These are phyloP conservation scores for Scytalopus superciliaris DNA, from an alignment of 2,113 vertebrate species.

Conservation along the genomic window DNA sequence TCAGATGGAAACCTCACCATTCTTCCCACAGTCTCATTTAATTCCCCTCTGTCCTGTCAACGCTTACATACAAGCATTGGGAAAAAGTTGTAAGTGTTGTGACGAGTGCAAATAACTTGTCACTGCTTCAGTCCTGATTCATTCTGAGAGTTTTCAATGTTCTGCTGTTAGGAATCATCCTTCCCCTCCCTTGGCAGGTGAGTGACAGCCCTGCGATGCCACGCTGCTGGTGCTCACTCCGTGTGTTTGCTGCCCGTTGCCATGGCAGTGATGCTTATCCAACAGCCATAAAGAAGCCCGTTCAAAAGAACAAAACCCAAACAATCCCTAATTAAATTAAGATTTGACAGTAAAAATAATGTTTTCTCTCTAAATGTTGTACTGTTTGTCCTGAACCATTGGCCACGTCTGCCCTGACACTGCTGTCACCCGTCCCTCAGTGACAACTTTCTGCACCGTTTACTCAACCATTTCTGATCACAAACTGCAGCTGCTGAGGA, in stretches of 20 bases:
- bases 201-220: background rate
- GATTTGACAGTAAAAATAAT: constrained; percentile 64
- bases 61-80: fast-evolving
- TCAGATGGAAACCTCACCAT: background rate
- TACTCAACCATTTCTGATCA: background rate
- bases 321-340: constrained; percentile 65
- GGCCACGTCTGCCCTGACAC: background rate
- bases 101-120: background rate
- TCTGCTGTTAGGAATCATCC: background rate
- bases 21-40: background rate
- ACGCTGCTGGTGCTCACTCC: background rate
- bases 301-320: constrained; percentile 64
- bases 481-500: background rate
- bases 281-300: constrained; percentile 69
- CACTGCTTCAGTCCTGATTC: background rate
- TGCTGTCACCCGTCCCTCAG: background rate
- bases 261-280: constrained; percentile 73
- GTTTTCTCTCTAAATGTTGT: background rate
- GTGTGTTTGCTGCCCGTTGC: constrained; percentile 50
- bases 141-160: background rate
- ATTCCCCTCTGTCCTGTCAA: background rate
- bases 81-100: background rate
- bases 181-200: constrained; percentile 11
- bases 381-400: background rate
- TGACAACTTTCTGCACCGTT: background rate